A percentile compares a stretch with the other conserved stretches of the same genome.
phyloP scores from a whole-genome alignment of 2,797 vertebrate genomes.

The Gadopsis bispinosus region DNA sequence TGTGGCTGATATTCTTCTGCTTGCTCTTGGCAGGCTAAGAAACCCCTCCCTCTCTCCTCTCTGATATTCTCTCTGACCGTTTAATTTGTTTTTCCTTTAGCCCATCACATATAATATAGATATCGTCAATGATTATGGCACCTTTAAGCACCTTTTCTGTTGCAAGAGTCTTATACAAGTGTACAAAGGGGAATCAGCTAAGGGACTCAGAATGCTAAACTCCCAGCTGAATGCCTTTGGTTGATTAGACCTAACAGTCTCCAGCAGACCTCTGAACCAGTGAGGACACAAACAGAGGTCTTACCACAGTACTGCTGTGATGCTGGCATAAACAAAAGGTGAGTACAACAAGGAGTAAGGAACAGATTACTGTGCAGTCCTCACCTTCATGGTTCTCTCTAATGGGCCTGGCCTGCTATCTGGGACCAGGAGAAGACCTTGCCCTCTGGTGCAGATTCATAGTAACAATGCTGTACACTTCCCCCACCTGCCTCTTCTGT shows the following conservation, averaged over 20 bases:
- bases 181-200: background rate
- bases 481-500: slow-evolving; percentile 80
- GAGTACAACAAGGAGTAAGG: background rate
- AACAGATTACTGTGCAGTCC: background rate
- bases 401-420: background rate
- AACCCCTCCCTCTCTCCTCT: slow-evolving; percentile 29
- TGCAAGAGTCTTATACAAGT: background rate
- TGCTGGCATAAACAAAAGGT: background rate
- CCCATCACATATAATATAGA: slow-evolving; percentile 3
- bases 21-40: slow-evolving; percentile 28
- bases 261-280: slow-evolving; percentile 2
- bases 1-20: slow-evolving; percentile 17
- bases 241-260: background rate
- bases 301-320: background rate
- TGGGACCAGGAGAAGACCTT: background rate
- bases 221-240: background rate
- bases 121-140: background rate
- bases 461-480: slow-evolving; percentile 79
- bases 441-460: slow-evolving; percentile 70
- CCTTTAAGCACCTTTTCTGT: background rate
- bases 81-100: slow-evolving; percentile 13
- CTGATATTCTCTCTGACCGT: slow-evolving; percentile 17
- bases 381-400: background rate
- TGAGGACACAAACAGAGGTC: background rate
- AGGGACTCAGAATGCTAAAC: slow-evolving; percentile 1